Evolutionary conservation across 2,888 invertebrate genomes (phyloP).

Genomic region (Carterocephalus palaemon): DNA sequence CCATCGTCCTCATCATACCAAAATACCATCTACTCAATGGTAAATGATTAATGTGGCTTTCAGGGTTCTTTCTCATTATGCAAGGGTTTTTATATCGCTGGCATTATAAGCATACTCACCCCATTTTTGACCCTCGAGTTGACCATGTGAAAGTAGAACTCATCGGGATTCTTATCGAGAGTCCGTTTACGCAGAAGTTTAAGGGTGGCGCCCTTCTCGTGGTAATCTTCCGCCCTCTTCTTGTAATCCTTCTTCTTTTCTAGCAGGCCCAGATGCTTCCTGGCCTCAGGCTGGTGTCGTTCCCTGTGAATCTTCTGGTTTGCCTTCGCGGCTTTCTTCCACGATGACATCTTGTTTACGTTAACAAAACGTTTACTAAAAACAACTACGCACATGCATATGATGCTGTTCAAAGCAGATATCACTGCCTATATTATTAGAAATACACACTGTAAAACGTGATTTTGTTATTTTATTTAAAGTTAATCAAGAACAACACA

Average conservation of each 20-base stretch:
- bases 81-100: background rate
- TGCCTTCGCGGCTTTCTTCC: conserved; percentile 92
- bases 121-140: conserved; percentile 86
- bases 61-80: too few relatives aligned
- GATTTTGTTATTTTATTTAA: too few relatives aligned
- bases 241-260: conserved; percentile 95
- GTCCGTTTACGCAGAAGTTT: conserved; percentile 90
- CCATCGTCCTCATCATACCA: too few relatives aligned
- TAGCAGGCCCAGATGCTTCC: conserved; percentile 87
- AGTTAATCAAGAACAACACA: background rate
- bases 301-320: conserved; percentile 91
- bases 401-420: background rate
- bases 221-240: conserved; percentile 86
- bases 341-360: conserved; percentile 85
- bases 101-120: conserved; percentile 45
- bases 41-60: too few relatives aligned
- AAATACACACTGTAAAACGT: too few relatives aligned
- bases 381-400: background rate
- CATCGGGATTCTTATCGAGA: conserved; percentile 97
- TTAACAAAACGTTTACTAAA: background rate
- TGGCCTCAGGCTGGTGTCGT: conserved; percentile 88
- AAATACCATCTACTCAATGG: too few relatives aligned
- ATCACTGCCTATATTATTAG: background rate
- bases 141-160: conserved; percentile 98
- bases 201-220: conserved; percentile 89